Percentiles rank a stretch among this genome's conserved stretches.
These are phyloP conservation scores for Ammodytes marinus DNA, from an alignment of 2,113 vertebrate genomes.

Conservation along the genomic window DNA sequence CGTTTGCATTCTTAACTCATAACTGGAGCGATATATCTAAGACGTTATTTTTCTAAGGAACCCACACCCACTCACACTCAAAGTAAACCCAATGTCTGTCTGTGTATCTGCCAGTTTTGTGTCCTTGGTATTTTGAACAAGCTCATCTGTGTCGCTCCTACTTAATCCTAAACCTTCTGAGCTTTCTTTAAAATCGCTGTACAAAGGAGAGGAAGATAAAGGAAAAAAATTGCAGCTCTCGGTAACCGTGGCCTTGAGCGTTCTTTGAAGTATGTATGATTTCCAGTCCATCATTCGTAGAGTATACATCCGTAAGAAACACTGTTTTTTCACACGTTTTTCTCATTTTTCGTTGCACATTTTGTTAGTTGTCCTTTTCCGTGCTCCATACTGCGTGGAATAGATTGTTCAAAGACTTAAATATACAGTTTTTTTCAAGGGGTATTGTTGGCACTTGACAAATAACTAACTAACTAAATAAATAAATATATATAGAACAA, in stretches of 20 bases:
- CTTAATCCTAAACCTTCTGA: slow-evolving; percentile 69
- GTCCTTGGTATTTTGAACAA: slow-evolving; percentile 45
- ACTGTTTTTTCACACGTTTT: slow-evolving; percentile 25
- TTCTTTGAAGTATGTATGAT: slow-evolving; percentile 33
- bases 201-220: slow-evolving; percentile 29
- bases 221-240: slow-evolving; percentile 11
- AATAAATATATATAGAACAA: slow-evolving; percentile 52
- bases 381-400: slow-evolving; percentile 68
- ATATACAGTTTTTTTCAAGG: slow-evolving; percentile 39
- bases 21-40: slow-evolving; percentile 47
- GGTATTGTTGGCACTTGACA: slow-evolving; percentile 97
- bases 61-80: slow-evolving; percentile 9
- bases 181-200: slow-evolving; percentile 49
- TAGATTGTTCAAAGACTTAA: slow-evolving; percentile 70
- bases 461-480: slow-evolving; percentile 83
- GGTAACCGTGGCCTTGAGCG: neutral
- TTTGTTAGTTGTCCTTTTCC: slow-evolving; percentile 57
- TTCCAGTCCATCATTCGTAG: slow-evolving; percentile 6
- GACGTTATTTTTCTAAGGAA: slow-evolving; percentile 48
- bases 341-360: neutral
- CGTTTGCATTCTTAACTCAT: slow-evolving; percentile 67
- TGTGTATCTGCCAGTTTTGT: slow-evolving; percentile 51
- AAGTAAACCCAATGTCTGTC: slow-evolving; percentile 12
- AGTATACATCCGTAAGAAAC: slow-evolving; percentile 21
- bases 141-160: slow-evolving; percentile 34